Percentiles rank a stretch among this genome's conserved stretches.
Conservation (phyloP, 2,797 vertebrate genomes). For the Staurois parvus region DNA sequence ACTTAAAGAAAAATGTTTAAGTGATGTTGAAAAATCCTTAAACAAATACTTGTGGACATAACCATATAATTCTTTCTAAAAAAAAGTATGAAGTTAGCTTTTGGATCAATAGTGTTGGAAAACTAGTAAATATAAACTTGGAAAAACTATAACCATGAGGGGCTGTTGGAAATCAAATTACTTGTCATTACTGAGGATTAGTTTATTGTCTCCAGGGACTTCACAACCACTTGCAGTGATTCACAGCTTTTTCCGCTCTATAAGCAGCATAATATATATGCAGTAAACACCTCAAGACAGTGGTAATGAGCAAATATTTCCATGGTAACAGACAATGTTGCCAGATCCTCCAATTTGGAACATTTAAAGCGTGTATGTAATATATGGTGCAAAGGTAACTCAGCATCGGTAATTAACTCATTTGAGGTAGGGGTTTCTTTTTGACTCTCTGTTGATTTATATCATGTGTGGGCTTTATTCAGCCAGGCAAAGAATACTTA, state of each 20-base stretch:
- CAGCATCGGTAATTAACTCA: neutral
- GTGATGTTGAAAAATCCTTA: neutral
- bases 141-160: conserved; percentile 7
- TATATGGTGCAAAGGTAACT: neutral
- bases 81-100: neutral
- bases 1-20: too few relatives aligned
- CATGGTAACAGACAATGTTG: conserved; percentile 17
- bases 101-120: neutral
- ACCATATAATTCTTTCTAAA: neutral
- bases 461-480: too few relatives aligned
- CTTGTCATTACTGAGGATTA: conserved; percentile 45
- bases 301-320: conserved; percentile 15
- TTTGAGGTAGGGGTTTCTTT: neutral
- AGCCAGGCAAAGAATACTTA: too few relatives aligned
- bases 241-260: conserved; percentile 23
- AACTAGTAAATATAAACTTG: conserved; percentile 14
- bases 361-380: neutral
- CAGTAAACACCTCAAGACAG: conserved; percentile 39
- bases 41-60: neutral
- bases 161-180: conserved; percentile 39
- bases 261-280: conserved; percentile 36
- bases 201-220: conserved; percentile 29
- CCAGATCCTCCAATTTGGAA: neutral
- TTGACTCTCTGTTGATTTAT: neutral
- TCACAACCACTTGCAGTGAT: conserved; percentile 31